A percentile compares a stretch with the other conserved stretches of the same genome.
Evolutionary conservation across 2,113 vertebrate genomes (phyloP).

Genomic region (Poecilia latipinna): DNA sequence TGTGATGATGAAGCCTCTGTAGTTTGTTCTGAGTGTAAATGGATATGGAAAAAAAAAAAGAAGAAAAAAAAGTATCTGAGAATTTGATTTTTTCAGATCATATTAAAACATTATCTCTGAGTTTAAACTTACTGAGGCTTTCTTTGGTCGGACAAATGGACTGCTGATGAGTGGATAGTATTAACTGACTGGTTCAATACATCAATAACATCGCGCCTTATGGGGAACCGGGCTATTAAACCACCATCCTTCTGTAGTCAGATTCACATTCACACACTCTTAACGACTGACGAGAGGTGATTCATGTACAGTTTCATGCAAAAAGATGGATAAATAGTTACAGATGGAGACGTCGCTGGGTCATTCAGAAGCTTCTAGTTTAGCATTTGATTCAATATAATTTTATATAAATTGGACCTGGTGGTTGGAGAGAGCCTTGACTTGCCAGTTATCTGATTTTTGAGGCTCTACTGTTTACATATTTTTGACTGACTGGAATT

Average conservation of each 20-base stretch:
- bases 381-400: too few relatives aligned
- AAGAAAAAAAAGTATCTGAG: neutral
- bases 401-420: too few relatives aligned
- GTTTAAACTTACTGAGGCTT: neutral
- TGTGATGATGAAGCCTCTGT: neutral
- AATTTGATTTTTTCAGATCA: neutral
- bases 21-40: neutral
- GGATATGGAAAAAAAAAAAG: neutral
- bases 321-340: too few relatives aligned
- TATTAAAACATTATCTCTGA: neutral
- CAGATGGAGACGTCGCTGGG: too few relatives aligned
- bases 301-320: neutral
- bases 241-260: neutral
- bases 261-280: neutral
- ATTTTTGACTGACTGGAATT: too few relatives aligned
- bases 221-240: neutral
- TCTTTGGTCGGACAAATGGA: neutral
- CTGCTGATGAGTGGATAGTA: neutral
- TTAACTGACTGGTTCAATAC: neutral
- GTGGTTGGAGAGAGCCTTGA: too few relatives aligned
- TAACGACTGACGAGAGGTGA: neutral
- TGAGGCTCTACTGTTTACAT: too few relatives aligned
- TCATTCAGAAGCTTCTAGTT: too few relatives aligned
- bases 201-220: neutral
- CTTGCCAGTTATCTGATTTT: too few relatives aligned